Percentiles rank a stretch among this genome's conserved stretches.
These are phyloP conservation scores for Teinopalpus imperialis DNA, from an alignment of 2,888 invertebrate species.

Conservation along the genomic window DNA sequence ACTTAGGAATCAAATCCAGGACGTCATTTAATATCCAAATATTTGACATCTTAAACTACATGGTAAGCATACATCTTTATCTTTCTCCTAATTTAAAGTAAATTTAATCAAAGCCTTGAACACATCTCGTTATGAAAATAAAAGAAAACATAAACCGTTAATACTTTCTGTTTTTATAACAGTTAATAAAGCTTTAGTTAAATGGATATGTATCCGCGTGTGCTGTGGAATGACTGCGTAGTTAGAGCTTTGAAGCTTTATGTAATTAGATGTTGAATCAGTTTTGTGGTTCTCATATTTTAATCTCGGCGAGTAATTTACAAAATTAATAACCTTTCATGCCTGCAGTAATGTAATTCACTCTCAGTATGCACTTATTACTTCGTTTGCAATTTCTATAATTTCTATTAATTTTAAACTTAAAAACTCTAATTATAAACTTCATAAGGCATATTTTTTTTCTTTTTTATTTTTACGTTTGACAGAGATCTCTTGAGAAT, in stretches of 20 bases:
- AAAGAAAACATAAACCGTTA: too few species aligned
- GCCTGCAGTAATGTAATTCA: constrained; percentile 22
- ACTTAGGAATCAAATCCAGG: too few species aligned
- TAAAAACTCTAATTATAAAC: not conserved
- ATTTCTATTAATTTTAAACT: not conserved
- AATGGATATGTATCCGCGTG: constrained; percentile 47
- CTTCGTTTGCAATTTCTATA: constrained; percentile 5
- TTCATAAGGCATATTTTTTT: too few species aligned
- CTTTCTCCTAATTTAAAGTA: too few species aligned
- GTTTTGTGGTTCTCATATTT: constrained; percentile 52
- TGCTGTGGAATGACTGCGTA: constrained; percentile 34
- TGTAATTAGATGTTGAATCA: constrained; percentile 70
- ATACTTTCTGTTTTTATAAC: too few species aligned
- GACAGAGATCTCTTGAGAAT: too few species aligned
- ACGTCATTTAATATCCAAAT: too few species aligned
- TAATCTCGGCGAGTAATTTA: constrained; percentile 44
- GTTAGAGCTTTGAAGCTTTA: constrained; percentile 62
- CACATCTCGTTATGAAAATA: too few species aligned
- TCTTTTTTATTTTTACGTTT: too few species aligned
- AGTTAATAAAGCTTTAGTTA: constrained; percentile 35
- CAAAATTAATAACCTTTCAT: constrained; percentile 43
- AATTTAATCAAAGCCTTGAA: too few species aligned
- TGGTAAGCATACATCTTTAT: too few species aligned
- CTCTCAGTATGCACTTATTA: constrained; percentile 1
- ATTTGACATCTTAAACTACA: too few species aligned